Evolutionary conservation across 1,140 invertebrate species (phyloP).

Genomic region (Octopus sinensis): DNA sequence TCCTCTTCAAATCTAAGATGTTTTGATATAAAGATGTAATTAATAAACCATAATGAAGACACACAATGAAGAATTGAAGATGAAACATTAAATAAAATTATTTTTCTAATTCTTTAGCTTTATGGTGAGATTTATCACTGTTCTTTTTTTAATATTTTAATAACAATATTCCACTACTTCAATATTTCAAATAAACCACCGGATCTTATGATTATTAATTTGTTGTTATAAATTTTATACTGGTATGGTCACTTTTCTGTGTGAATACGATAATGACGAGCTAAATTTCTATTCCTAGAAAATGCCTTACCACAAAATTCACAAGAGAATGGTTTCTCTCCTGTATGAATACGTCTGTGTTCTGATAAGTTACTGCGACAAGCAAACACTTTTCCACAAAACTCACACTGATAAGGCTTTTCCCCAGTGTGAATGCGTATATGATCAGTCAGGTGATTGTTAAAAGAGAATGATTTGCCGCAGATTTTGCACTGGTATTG

Average conservation of each 20-base stretch:
- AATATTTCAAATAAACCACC: too few relatives aligned
- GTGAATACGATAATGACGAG: constrained; percentile 24
- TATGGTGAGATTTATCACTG: too few relatives aligned
- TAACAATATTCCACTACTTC: too few relatives aligned
- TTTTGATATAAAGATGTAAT: too few relatives aligned
- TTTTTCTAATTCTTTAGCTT: too few relatives aligned
- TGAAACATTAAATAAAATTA: too few relatives aligned
- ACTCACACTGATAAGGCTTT: background rate
- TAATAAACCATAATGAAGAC: too few relatives aligned
- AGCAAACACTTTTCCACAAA: background rate
- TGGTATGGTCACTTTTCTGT: background rate
- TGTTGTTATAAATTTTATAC: background rate
- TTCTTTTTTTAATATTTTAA: too few relatives aligned
- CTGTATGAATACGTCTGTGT: constrained; percentile 51
- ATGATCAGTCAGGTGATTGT: background rate
- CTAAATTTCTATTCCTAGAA: constrained; percentile 54
- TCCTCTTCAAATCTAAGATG: too few relatives aligned
- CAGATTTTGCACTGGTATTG: background rate
- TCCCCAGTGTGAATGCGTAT: background rate
- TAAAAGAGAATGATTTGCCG: background rate
- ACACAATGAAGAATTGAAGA: too few relatives aligned
- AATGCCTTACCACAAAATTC: constrained; percentile 49
- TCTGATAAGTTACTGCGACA: background rate
- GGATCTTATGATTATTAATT: background rate
- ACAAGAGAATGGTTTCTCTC: constrained; percentile 57